phyloP scores from a whole-genome alignment of 1,140 invertebrate species.

The Drosophila melanogaster region DNA sequence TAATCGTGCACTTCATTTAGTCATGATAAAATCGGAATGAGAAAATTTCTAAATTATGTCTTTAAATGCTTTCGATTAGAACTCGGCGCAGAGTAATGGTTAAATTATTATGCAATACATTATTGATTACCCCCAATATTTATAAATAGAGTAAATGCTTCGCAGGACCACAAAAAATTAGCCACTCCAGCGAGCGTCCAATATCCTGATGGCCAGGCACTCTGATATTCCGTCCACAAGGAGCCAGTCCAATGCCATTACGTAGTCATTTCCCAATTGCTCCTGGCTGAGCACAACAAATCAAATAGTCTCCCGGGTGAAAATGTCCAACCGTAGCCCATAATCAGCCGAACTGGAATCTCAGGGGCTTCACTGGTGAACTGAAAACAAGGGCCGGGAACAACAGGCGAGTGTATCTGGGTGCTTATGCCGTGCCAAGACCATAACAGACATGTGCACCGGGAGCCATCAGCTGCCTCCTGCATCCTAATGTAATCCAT shows the following conservation, averaged over 20 bases:
- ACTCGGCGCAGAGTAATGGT: too few species aligned
- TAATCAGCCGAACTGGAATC: slow-evolving; percentile 38
- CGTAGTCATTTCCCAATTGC: slow-evolving; percentile 67
- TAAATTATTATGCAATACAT: too few species aligned
- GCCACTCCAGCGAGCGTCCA: neutral
- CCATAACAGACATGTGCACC: slow-evolving; percentile 52
- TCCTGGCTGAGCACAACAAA: slow-evolving; percentile 65
- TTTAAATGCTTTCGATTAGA: too few species aligned
- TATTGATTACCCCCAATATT: neutral
- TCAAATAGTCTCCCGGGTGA: slow-evolving; percentile 64
- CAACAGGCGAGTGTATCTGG: slow-evolving; percentile 35
- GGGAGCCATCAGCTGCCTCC: slow-evolving; percentile 15
- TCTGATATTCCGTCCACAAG: slow-evolving; percentile 22
- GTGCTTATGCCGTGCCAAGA: slow-evolving; percentile 35
- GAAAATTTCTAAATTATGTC: too few species aligned
- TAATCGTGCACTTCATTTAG: neutral
- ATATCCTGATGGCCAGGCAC: slow-evolving; percentile 13
- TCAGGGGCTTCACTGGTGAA: slow-evolving; percentile 9
- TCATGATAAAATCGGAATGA: too few species aligned
- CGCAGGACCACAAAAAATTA: neutral
- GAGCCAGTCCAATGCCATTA: slow-evolving; percentile 47
- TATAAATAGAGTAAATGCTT: slow-evolving; percentile 7
- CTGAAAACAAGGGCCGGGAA: slow-evolving; percentile 9
- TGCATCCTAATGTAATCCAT: slow-evolving; percentile 75
- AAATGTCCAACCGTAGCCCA: slow-evolving; percentile 55